A percentile compares a stretch with the other conserved stretches of the same genome.
Conservation (phyloP, 1,140 invertebrate species). For the Trachymyrmex septentrionalis region DNA sequence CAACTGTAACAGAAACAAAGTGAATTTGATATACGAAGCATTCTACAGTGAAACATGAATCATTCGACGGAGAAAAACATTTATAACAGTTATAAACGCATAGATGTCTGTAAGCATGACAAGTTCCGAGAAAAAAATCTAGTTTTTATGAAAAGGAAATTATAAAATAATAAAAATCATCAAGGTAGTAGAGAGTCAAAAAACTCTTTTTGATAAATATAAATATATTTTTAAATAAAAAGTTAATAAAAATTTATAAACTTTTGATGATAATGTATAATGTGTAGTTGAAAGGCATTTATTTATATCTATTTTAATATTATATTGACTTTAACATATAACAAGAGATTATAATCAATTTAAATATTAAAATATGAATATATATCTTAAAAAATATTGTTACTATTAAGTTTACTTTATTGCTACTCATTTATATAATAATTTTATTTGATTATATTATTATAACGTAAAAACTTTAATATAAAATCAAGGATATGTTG, state of each 20-base stretch:
- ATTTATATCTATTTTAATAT: neutral
- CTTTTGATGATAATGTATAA: neutral
- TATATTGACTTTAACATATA: neutral
- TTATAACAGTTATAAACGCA: slow-evolving; percentile 43
- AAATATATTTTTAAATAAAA: neutral
- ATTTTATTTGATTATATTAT: no score
- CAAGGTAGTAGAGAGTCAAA: neutral
- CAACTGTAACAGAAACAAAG: slow-evolving; percentile 17
- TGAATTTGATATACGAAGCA: slow-evolving; percentile 40
- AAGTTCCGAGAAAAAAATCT: neutral
- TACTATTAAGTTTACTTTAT: no score
- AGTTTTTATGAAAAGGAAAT: slow-evolving; percentile 20
- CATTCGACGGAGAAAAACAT: slow-evolving; percentile 49
- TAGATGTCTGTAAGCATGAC: slow-evolving; percentile 59
- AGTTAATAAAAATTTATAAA: neutral
- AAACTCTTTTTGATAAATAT: neutral
- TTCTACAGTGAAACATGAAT: slow-evolving; percentile 38
- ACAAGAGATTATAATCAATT: neutral
- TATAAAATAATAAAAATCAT: slow-evolving; percentile 20
- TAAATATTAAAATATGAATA: neutral
- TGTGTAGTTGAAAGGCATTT: neutral
- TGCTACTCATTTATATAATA: no score
- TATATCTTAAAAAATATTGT: neutral
- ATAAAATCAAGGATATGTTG: no score
- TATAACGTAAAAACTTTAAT: no score